Percentiles rank a stretch among this genome's conserved stretches.
Conservation (phyloP, 2,888 invertebrate genomes). For the Dolichopus griseipennis region DNA sequence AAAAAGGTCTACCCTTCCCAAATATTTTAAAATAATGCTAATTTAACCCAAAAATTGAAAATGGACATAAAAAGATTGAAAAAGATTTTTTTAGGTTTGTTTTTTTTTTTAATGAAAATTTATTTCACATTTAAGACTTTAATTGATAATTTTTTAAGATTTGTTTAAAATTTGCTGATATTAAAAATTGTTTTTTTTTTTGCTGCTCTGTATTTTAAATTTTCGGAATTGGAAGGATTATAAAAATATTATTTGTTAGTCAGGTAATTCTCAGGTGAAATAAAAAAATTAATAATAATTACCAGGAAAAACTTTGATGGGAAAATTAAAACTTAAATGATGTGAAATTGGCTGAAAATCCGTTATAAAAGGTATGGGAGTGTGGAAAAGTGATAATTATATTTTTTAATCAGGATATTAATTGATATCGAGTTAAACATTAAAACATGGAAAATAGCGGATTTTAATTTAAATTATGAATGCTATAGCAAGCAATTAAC, state of each 20-base stretch:
- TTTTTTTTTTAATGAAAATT: background rate
- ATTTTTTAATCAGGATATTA: no score
- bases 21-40: background rate
- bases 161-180: background rate
- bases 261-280: background rate
- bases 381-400: no score
- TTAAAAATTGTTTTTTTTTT: background rate
- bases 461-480: no score
- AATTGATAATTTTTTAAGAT: conserved; percentile 4
- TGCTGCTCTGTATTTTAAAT: background rate
- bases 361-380: no score
- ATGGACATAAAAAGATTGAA: background rate
- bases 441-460: no score
- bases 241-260: background rate
- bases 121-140: background rate
- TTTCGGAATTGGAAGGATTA: no score
- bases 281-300: background rate
- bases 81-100: background rate
- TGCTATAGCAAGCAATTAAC: no score
- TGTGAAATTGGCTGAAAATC: no score
- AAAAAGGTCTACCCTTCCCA: background rate
- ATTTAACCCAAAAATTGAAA: background rate
- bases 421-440: no score
- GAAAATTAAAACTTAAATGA: no score
- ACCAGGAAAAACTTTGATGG: background rate